Evolutionary conservation across 2,888 invertebrate genomes (phyloP).

Genomic region (Selenia dentaria): DNA sequence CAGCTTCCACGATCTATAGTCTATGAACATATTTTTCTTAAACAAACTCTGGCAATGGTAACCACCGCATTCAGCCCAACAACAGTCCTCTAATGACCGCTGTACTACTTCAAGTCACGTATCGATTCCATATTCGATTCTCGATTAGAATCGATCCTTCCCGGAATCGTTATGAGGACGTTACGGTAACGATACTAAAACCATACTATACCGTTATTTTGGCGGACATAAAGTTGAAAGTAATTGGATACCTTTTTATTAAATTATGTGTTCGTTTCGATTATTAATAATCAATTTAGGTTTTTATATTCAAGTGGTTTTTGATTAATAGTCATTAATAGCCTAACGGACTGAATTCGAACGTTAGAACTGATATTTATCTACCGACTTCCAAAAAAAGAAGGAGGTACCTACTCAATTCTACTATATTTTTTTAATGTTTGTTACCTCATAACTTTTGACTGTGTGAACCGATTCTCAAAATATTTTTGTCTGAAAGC

Average conservation of each 20-base stretch:
- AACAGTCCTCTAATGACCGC: constrained; percentile 25
- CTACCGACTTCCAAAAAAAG: too few relatives aligned
- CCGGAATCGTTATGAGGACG: constrained; percentile 35
- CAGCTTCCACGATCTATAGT: too few relatives aligned
- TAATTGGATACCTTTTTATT: constrained; percentile 25
- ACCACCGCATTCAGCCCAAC: constrained; percentile 9
- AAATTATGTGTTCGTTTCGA: constrained; percentile 23
- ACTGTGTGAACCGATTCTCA: too few relatives aligned
- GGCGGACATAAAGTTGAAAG: constrained; percentile 25
- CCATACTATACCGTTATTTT: constrained; percentile 28
- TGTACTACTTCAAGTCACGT: constrained; percentile 31
- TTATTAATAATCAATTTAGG: constrained; percentile 10
- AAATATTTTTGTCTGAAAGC: too few relatives aligned
- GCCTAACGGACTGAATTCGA: background rate
- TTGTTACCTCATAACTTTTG: too few relatives aligned
- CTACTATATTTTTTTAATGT: too few relatives aligned
- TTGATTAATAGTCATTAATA: background rate
- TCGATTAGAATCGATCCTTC: constrained; percentile 38
- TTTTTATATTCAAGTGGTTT: constrained; percentile 3
- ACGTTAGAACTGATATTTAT: too few relatives aligned
- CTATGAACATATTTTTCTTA: background rate
- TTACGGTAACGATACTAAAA: constrained; percentile 29
- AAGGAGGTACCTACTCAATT: too few relatives aligned
- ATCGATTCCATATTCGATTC: constrained; percentile 34
- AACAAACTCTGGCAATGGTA: background rate